Conservation (phyloP, 2,888 invertebrate species). For the Griposia aprilina region DNA sequence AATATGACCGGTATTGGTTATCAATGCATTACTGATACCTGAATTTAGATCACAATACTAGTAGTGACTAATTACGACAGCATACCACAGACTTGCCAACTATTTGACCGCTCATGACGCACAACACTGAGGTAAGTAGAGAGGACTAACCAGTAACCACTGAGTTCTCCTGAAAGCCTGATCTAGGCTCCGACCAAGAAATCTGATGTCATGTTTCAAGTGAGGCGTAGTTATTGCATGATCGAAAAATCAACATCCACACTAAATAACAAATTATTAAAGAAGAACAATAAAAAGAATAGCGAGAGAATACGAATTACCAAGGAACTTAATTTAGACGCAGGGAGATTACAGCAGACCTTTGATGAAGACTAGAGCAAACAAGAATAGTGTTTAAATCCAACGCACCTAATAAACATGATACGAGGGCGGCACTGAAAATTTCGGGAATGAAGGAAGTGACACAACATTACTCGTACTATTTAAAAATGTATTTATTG, state of each 20-base stretch:
- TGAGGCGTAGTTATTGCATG: background rate
- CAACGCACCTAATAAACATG: constrained; percentile 28
- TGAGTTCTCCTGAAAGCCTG: background rate
- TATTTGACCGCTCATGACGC: constrained; percentile 50
- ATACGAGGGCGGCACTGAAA: no score
- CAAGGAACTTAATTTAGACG: background rate
- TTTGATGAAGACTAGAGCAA: background rate
- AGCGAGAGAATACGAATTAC: background rate
- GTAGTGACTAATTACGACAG: constrained; percentile 56
- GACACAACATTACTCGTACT: no score
- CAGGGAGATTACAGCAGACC: background rate
- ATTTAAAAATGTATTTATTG: no score
- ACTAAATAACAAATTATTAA: background rate
- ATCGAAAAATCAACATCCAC: background rate
- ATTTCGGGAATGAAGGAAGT: no score
- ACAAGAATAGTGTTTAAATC: constrained; percentile 9
- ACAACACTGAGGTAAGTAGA: constrained; percentile 1
- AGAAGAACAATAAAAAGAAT: background rate
- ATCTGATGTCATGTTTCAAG: background rate
- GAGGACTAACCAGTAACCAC: constrained; percentile 3
- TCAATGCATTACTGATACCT: constrained; percentile 34
- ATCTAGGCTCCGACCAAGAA: background rate
- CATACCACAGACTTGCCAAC: constrained; percentile 52
- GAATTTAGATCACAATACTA: constrained; percentile 40
- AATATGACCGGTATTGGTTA: constrained; percentile 16